Evolutionary conservation across 2,113 vertebrate species (phyloP).

Genomic region (Microcebus tavaratra): DNA sequence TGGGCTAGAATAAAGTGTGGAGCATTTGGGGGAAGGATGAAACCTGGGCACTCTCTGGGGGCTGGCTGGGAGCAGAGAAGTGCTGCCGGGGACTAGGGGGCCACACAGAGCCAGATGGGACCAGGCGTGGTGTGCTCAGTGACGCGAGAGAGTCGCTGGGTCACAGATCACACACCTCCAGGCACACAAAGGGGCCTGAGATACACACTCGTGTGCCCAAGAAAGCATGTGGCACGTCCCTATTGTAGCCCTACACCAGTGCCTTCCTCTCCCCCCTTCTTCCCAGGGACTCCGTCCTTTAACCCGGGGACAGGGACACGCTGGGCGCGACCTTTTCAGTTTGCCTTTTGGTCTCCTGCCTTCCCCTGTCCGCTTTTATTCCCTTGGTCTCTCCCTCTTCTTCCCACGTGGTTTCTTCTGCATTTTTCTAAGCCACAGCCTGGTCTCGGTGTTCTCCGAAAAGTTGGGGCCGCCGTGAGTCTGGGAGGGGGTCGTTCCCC

Average conservation of each 20-base stretch:
- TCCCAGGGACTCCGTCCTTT: background rate
- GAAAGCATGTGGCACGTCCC: background rate
- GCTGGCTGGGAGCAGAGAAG: background rate
- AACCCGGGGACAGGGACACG: background rate
- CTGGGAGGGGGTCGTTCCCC: background rate
- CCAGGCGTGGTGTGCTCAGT: background rate
- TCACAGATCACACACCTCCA: background rate
- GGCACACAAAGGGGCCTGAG: background rate
- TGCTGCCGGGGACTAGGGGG: background rate
- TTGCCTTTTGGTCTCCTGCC: background rate
- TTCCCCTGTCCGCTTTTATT: background rate
- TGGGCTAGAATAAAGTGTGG: background rate
- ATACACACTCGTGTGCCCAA: too few relatives aligned
- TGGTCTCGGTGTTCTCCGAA: background rate
- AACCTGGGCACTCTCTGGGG: background rate
- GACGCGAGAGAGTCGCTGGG: rapidly evolving
- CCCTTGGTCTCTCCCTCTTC: background rate
- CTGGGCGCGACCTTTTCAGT: background rate
- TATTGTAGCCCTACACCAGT: too few relatives aligned
- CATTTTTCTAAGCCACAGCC: background rate
- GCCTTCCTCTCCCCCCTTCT: background rate
- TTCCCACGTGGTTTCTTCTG: background rate
- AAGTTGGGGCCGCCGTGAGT: background rate
- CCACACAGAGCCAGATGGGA: background rate
- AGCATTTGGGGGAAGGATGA: background rate